Conservation (phyloP, 2,113 vertebrate genomes). For the Labeo catla region DNA sequence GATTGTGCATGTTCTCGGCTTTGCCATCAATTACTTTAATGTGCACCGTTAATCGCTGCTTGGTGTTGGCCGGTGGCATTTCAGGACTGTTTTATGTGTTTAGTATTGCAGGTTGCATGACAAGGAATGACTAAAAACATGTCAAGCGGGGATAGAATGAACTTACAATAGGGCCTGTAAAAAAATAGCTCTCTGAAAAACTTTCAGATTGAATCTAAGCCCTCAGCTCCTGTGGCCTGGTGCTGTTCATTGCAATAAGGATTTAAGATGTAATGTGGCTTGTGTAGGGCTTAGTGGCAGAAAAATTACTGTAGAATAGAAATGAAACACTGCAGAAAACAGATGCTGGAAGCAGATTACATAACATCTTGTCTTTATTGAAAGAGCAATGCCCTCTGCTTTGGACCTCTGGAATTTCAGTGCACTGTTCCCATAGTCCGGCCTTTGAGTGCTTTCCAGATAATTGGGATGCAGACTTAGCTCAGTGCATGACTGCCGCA, state of each 20-base stretch:
- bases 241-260: not conserved
- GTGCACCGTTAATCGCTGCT: not conserved
- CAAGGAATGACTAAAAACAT: not conserved
- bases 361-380: conserved; percentile 58
- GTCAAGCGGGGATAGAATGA: not conserved
- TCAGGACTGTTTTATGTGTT: not conserved
- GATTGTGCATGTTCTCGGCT: not conserved
- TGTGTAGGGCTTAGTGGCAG: not conserved
- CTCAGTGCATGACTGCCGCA: conserved; percentile 26
- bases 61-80: not conserved
- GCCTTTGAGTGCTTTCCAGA: conserved; percentile 45
- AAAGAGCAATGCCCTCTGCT: conserved; percentile 59
- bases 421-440: conserved; percentile 57
- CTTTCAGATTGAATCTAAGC: not conserved
- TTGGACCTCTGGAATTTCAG: conserved; percentile 47
- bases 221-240: not conserved
- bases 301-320: conserved; percentile 38
- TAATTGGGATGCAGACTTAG: conserved; percentile 54
- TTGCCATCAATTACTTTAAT: conserved; percentile 12
- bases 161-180: not conserved
- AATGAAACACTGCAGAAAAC: conserved; percentile 55
- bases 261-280: not conserved
- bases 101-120: not conserved
- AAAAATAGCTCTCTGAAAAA: conserved; percentile 3
- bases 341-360: conserved; percentile 60